Percentiles rank a stretch among this genome's conserved stretches.
Evolutionary conservation across 2,888 invertebrate species (phyloP).

Genomic region (Drosophila leonis): DNA sequence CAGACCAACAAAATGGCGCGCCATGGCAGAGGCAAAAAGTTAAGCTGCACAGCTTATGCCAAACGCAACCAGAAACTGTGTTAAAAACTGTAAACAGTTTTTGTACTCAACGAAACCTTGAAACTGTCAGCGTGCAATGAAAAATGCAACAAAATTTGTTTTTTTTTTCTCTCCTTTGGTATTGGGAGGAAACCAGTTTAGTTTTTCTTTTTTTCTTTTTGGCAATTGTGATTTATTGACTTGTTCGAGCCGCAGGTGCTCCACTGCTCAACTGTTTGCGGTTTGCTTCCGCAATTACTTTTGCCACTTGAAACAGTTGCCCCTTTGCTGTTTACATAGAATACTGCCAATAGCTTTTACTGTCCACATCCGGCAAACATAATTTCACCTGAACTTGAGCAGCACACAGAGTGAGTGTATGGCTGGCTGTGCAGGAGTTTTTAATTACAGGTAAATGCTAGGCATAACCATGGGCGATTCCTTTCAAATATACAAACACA

Average conservation of each 20-base stretch:
- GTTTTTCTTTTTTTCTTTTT: constrained; percentile 5
- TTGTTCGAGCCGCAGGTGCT: constrained; percentile 57
- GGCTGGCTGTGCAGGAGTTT: constrained; percentile 23
- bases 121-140: constrained; percentile 25
- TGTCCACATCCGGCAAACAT: constrained; percentile 63
- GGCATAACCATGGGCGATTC: constrained; percentile 66
- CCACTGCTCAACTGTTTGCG: constrained; percentile 17
- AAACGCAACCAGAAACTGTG: constrained; percentile 3
- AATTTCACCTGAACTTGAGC: constrained; percentile 49
- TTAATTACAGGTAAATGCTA: constrained; percentile 50
- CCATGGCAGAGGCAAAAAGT: constrained; percentile 36
- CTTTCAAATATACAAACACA: constrained; percentile 33
- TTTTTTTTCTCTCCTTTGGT: not conserved
- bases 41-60: constrained; percentile 27
- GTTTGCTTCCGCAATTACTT: constrained; percentile 68
- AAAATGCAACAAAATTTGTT: constrained; percentile 6
- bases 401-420: too few relatives aligned
- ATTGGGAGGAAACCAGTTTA: not conserved
- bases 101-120: constrained; percentile 24
- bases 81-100: constrained; percentile 39
- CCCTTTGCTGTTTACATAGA: constrained; percentile 5
- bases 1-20: constrained; percentile 36
- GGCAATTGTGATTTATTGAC: constrained; percentile 66
- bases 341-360: constrained; percentile 39
- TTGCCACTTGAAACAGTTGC: constrained; percentile 46